Evolutionary conservation across 2,888 invertebrate species (phyloP), one percentile per base, ranked within the genome.

Genomic region (Ectemnius continuus): DNA sequence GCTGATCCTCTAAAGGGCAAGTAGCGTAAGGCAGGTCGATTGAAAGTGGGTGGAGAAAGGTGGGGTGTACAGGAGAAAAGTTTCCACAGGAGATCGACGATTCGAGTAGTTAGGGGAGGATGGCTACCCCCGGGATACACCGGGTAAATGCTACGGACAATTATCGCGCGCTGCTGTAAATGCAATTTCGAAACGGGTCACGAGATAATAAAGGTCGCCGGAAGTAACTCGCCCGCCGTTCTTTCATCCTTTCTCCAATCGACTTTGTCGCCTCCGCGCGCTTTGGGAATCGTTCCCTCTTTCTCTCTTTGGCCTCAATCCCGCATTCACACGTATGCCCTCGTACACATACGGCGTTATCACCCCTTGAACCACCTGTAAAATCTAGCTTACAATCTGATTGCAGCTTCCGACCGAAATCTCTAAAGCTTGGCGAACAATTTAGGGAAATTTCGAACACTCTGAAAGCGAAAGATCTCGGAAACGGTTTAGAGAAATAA

Each of bases 101-200:
- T 73, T 74, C 68, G 58, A 76, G 73, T 71, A 70, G 52, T 60
- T 48, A 5, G 46, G 61, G 75, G 62, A 69, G 75, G 13, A 14
- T 11, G n/a, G 52, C 65, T 64, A 64, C 48, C 6, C 56, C 8
- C 36, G 36, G 36, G 36, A 36, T 36, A 36, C 8, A 36, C 46
- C 59, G 67, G 71, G 73, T 77, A 83, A 83, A 83, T 70, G 77
- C 72, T 59, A 66, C 71, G 59, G 75, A 70, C 73, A 81, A 83
- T 83, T 83, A 79, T 83, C 71, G 70, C 63, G 11, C 47, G 61
- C 70, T 28, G 67, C 70, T 47, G 36, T 36, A 68, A 79, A 79
- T 67, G 76, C 68, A 80, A 84, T 82, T 78, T 72, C 77, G 68
- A 76, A 77, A 8, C 68, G 46, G 56, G 63, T 56, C 69, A 46